Base-by-base conservation (phyloP, 2,888 invertebrate species). In the Caenorhabditis sp. region DNA sequence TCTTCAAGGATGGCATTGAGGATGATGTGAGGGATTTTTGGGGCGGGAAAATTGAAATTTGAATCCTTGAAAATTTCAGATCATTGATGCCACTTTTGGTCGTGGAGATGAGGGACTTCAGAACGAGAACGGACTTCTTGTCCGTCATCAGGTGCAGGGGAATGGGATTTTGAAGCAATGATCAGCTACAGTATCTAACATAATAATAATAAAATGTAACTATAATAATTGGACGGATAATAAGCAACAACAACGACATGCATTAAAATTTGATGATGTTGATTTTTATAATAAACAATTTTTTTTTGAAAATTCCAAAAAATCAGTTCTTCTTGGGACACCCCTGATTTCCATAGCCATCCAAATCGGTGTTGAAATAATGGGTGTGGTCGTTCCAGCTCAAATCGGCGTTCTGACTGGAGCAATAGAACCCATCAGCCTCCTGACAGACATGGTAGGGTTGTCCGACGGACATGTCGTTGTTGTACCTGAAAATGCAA, bases 1-100 rank as follows among this genome's bases (percentile, higher is more conserved):
- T 92, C 83, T 91, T 91, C 86, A 87, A 89, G 51, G 90, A 92
- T 41, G 91, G 91, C 16, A 89, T 89, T 69, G 89, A 89, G 72
- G 87, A 89, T 68, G 85, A 89, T 64, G 75, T 88, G 44, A 72
- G 80, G n/a, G 19, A 31, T 31, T 28, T 49, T 47, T 47, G 2
- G 1, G 8, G 10, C 7, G 22, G 14, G 26, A 26, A 26, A 54
- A 35, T 28, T 54, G 51, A 79, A 59, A 61, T 73, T 22, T n/a
- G 14, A 16, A 69, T 56, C 22, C 14, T 38, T 24, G 8, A 16
- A 22, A 38, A 10, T 51, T 84, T 28, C 75, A 86, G 86, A 75
- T 83, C 14, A 84, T 84, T 54, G 84, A 80, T 28, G 80, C 84
- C 4, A 80, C 84, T 24, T 81, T 81, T 38, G 81, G 81, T 4